A percentile compares a stretch with the other conserved stretches of the same genome.
Evolutionary conservation across 2,888 invertebrate species (phyloP).

Genomic region (Aelia acuminata): DNA sequence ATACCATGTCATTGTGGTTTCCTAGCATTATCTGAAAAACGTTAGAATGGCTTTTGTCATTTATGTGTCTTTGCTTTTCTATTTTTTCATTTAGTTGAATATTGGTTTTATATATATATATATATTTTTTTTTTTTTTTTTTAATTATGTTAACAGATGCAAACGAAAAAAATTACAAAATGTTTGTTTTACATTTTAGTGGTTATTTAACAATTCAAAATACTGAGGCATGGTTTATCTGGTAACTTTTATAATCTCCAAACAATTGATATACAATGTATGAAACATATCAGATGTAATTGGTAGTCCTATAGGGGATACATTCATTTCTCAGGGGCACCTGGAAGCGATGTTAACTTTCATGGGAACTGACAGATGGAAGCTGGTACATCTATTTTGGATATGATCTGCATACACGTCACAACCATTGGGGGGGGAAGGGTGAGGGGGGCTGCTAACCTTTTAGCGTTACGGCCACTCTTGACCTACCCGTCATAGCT

Average conservation of each 20-base stretch:
- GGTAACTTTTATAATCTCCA: neutral
- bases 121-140: too few species aligned
- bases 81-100: too few species aligned
- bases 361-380: constrained; percentile 17
- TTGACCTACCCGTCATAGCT: constrained; percentile 10
- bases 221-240: neutral
- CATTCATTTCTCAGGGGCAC: constrained; percentile 23
- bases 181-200: too few species aligned
- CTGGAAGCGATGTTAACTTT: constrained; percentile 37
- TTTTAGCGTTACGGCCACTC: constrained; percentile 34
- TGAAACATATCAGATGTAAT: neutral
- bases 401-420: constrained; percentile 25
- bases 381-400: constrained; percentile 46
- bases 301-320: neutral
- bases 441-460: neutral
- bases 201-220: neutral
- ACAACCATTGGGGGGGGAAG: neutral
- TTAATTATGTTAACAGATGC: too few species aligned
- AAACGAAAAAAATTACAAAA: too few species aligned
- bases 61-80: too few species aligned
- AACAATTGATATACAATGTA: neutral
- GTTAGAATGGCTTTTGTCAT: too few species aligned
- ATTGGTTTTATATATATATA: too few species aligned
- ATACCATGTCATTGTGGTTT: too few species aligned
- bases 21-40: too few species aligned